Conservation (phyloP, 2,888 invertebrate species). For the Pherbina coryleti region DNA sequence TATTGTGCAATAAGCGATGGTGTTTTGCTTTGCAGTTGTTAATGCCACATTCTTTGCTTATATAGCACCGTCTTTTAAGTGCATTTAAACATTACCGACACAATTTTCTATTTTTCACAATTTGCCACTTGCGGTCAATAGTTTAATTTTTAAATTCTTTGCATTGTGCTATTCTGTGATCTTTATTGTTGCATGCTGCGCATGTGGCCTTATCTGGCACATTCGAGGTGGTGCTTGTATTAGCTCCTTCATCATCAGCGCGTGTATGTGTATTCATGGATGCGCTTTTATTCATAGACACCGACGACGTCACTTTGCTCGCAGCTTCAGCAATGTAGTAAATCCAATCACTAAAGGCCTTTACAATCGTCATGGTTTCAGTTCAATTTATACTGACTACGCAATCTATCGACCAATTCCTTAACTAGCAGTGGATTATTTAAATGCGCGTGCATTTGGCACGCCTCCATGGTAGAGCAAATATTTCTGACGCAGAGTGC, state of each 20-base stretch:
- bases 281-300: slow-evolving; percentile 17
- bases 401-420: slow-evolving; percentile 36
- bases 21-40: slow-evolving; percentile 35
- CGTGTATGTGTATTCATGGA: slow-evolving; percentile 25
- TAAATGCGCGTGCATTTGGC: slow-evolving; percentile 38
- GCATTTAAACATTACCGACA: slow-evolving; percentile 40
- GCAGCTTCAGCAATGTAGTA: slow-evolving; percentile 46
- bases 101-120: slow-evolving; percentile 35
- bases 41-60: slow-evolving; percentile 29
- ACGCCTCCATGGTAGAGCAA: slow-evolving; percentile 38
- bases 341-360: slow-evolving; percentile 44
- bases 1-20: slow-evolving; percentile 34
- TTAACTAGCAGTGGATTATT: slow-evolving; percentile 40
- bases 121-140: slow-evolving; percentile 37
- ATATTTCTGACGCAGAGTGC: too few species aligned
- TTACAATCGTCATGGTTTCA: slow-evolving; percentile 36
- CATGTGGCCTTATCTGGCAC: slow-evolving; percentile 12
- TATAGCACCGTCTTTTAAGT: slow-evolving; percentile 35
- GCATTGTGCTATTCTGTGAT: slow-evolving; percentile 30
- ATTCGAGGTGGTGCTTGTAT: neutral
- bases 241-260: slow-evolving; percentile 4
- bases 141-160: slow-evolving; percentile 32
- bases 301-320: slow-evolving; percentile 33
- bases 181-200: slow-evolving; percentile 14
- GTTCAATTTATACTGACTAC: slow-evolving; percentile 39